Evolutionary conservation across 2,113 vertebrate genomes (phyloP).

Genomic region (Gorsachius goisagi): DNA sequence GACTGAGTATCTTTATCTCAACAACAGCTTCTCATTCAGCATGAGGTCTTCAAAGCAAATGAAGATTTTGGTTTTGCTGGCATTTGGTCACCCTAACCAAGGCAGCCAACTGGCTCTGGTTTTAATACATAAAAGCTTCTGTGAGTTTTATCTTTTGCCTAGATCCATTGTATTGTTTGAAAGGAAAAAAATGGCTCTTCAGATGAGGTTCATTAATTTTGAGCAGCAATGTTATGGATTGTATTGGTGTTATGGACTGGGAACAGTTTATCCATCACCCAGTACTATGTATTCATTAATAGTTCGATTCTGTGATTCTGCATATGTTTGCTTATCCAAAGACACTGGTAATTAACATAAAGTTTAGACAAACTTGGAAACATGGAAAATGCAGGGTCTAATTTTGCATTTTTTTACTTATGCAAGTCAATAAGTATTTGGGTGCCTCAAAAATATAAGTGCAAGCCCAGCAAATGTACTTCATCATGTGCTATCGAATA

Average conservation of each 20-base stretch:
- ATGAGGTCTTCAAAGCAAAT: conserved; percentile 64
- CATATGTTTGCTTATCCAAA: not conserved
- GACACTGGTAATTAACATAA: not conserved
- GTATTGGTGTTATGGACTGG: not conserved
- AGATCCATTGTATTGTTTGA: not conserved
- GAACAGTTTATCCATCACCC: not conserved
- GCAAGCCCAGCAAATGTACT: not conserved
- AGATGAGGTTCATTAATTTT: not conserved
- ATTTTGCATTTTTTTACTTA: not conserved
- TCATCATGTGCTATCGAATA: not conserved
- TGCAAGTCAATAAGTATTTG: not conserved
- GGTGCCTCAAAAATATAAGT: not conserved
- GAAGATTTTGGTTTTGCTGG: conserved; percentile 49
- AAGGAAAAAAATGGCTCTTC: not conserved
- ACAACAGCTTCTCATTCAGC: conserved; percentile 70
- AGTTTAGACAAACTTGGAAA: not conserved
- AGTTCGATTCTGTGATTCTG: not conserved
- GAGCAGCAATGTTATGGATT: not conserved
- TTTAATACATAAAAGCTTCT: conserved; percentile 42
- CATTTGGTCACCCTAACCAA: conserved; percentile 53
- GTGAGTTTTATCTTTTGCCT: conserved; percentile 15
- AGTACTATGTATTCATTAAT: not conserved
- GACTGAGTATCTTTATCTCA: conserved; percentile 12
- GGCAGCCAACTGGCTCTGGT: conserved; percentile 59
- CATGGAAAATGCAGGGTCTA: not conserved